Base-by-base conservation (phyloP, 2,888 invertebrate species). In the Acanthosepion pharaonis region DNA sequence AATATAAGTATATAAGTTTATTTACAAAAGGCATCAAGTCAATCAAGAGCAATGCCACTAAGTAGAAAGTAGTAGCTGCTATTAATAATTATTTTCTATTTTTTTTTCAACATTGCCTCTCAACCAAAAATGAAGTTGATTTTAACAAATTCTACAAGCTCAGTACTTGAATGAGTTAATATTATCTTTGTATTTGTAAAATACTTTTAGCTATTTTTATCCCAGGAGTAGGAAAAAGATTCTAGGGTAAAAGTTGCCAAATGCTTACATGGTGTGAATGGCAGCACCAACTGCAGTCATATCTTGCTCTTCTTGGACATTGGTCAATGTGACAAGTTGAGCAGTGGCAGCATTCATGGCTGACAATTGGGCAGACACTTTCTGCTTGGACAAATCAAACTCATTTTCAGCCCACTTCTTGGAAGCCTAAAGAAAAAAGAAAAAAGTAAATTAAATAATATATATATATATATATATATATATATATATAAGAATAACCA, bases 301-400 rank as follows among this genome's bases (percentile, higher is more conserved):
- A 97, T 99, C 99, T 20, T 99, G 98, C 96, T 99, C 97, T 96
- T 99, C 97, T 42, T 97, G 97, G 98, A 98, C 98, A 5, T 98
- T 98, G 0, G 99, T 99, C 95, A 99, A 98, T 0, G 99, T 99
- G 95, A 99, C 98, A 94, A 99, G 99, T 97, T 99, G 99, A 20
- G 99, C 99, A 0, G 99, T 99, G 94, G 99, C 99, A 0, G 99
- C 99, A 98, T 99, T 99, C 99, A 99, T 99, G 95, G 99, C 99
- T 11, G 99, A 99, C 96, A 99, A 98, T 97, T 99, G 99, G 94
- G 99, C 99, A 95, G 99, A 99, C 95, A 99, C 99, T 96, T 98
- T 99, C 98, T 99, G 99, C 97, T 99, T 99, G 97, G 99, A 99
- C 94, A 99, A 98, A 97, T 99, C 99, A 97, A 99, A 98, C 3